These are phyloP conservation scores for Panurus biarmicus DNA, from an alignment of 2,113 vertebrate species.

Conservation along the genomic window DNA sequence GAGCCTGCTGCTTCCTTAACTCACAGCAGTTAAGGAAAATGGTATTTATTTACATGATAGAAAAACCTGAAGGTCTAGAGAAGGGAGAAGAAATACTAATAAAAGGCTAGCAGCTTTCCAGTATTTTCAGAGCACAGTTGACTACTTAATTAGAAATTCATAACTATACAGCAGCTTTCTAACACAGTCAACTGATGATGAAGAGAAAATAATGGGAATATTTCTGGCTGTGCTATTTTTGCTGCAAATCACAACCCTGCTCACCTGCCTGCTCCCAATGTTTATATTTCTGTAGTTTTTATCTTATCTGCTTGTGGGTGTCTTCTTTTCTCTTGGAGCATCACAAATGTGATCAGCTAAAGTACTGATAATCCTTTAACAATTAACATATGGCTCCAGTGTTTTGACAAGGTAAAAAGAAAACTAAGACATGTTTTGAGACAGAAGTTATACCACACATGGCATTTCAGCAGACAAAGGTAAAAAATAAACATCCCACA, in stretches of 20 bases:
- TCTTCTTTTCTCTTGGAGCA: slow-evolving; percentile 57
- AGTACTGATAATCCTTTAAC: slow-evolving; percentile 2
- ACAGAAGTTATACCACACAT: slow-evolving; percentile 54
- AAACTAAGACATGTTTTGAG: slow-evolving; percentile 56
- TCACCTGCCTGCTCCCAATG: background rate
- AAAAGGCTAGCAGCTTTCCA: background rate
- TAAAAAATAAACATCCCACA: background rate
- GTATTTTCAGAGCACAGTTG: background rate
- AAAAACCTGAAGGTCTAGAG: background rate
- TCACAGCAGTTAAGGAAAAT: background rate
- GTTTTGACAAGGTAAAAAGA: slow-evolving; percentile 59
- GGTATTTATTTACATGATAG: background rate
- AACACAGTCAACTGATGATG: background rate
- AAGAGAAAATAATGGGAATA: background rate
- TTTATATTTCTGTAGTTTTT: slow-evolving; percentile 10
- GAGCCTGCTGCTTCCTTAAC: background rate
- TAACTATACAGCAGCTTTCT: background rate
- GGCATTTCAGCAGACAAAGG: slow-evolving; percentile 42
- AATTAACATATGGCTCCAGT: background rate
- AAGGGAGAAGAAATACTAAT: background rate
- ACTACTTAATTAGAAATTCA: background rate
- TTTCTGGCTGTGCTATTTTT: background rate
- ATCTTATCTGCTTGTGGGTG: slow-evolving; percentile 42
- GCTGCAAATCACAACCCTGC: background rate
- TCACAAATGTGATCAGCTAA: slow-evolving; percentile 51